Conservation (phyloP, 92 coral and sea anemone species). For the Heteractis magnifica region DNA sequence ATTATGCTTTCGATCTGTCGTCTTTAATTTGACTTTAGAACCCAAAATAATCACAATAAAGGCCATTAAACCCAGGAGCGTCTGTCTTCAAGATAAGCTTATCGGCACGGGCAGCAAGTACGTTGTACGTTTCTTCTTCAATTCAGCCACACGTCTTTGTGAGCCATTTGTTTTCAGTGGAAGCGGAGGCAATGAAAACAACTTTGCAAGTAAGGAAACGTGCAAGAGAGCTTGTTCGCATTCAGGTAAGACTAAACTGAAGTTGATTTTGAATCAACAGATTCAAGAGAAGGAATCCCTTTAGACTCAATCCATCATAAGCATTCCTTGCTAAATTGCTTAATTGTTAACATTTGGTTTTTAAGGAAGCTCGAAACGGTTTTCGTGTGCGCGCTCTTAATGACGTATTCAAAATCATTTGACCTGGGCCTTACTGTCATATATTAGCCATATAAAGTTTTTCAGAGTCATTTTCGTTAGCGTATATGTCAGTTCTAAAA, state of each 20-base stretch:
- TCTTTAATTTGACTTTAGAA: constrained; percentile 5
- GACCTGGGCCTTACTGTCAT: too few relatives aligned
- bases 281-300: too few relatives aligned
- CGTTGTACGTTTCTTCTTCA: constrained; percentile 60
- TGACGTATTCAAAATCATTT: too few relatives aligned
- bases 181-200: constrained; percentile 80
- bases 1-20: neutral
- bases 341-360: too few relatives aligned
- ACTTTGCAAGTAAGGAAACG: constrained; percentile 49
- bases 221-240: constrained; percentile 74
- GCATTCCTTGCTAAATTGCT: too few relatives aligned
- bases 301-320: too few relatives aligned
- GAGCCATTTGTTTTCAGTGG: constrained; percentile 76
- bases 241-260: constrained; percentile 49
- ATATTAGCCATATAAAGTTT: too few relatives aligned
- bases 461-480: too few relatives aligned
- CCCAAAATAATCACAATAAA: constrained; percentile 18
- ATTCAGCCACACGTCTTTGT: constrained; percentile 57
- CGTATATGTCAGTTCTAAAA: too few relatives aligned
- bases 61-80: constrained; percentile 25
- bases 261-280: too few relatives aligned
- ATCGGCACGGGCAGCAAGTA: constrained; percentile 43
- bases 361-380: too few relatives aligned
- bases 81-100: constrained; percentile 65
- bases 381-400: too few relatives aligned